Evolutionary conservation across 2,888 invertebrate species (phyloP).

Genomic region (Spicauda simplicius): DNA sequence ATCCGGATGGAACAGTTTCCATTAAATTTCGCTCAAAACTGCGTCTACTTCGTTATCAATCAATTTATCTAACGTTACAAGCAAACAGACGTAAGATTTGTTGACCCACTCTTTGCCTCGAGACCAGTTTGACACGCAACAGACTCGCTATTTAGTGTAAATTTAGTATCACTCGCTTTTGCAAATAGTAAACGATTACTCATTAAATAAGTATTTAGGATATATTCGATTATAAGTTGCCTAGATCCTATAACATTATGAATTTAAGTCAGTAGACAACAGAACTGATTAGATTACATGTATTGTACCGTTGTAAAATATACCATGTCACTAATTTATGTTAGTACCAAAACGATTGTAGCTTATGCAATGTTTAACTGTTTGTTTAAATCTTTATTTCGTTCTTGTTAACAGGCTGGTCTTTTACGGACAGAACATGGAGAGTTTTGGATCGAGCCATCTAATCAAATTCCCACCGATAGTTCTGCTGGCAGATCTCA

Average conservation of each 20-base stretch:
- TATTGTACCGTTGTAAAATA: no score
- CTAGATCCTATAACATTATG: neutral
- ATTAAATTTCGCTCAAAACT: slow-evolving; percentile 73
- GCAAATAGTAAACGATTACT: slow-evolving; percentile 35
- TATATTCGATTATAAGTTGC: neutral
- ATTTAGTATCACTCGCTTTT: slow-evolving; percentile 46
- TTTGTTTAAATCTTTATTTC: neutral
- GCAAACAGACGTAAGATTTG: slow-evolving; percentile 65
- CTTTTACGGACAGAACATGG: slow-evolving; percentile 87
- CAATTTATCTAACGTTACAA: slow-evolving; percentile 75
- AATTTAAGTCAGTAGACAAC: no score
- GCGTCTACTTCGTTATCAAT: slow-evolving; percentile 73
- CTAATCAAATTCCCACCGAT: slow-evolving; percentile 77
- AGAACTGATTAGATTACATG: no score
- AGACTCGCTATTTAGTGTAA: slow-evolving; percentile 61
- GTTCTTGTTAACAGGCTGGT: slow-evolving; percentile 83
- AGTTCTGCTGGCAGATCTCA: slow-evolving; percentile 83
- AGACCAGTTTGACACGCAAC: slow-evolving; percentile 69
- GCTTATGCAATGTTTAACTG: no score
- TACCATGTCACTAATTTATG: no score
- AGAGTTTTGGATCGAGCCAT: slow-evolving; percentile 90
- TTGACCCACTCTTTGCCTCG: slow-evolving; percentile 61
- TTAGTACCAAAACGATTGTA: no score
- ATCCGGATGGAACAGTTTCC: slow-evolving; percentile 66
- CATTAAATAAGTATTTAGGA: slow-evolving; percentile 12